phyloP scores from a whole-genome alignment of 1,140 invertebrate genomes.

The Chrysomallon squamiferum region DNA sequence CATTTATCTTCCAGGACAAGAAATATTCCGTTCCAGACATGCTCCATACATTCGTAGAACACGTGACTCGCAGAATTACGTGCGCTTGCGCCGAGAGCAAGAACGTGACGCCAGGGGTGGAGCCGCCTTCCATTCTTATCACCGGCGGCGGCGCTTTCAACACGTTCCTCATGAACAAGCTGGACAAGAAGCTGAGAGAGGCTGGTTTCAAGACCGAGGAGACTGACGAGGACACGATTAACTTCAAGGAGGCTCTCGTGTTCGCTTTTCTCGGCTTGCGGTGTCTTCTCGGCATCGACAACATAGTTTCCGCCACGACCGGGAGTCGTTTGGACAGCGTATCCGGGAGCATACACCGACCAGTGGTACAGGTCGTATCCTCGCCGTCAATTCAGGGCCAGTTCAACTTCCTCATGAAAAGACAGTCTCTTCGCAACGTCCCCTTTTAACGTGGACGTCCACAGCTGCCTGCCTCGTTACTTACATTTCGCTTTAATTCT shows the following conservation, averaged over 20 bases:
- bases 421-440: neutral
- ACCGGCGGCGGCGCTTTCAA: slow-evolving; percentile 57
- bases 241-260: slow-evolving; percentile 56
- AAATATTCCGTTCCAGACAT: slow-evolving; percentile 36
- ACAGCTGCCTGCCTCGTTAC: neutral
- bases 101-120: neutral
- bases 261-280: slow-evolving; percentile 56
- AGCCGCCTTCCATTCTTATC: slow-evolving; percentile 33
- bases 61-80: slow-evolving; percentile 39
- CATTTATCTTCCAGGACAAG: slow-evolving; percentile 27
- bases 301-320: slow-evolving; percentile 43
- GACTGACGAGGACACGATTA: slow-evolving; percentile 48
- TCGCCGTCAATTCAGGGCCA: neutral
- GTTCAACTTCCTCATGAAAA: neutral
- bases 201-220: slow-evolving; percentile 34
- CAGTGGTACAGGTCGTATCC: slow-evolving; percentile 2
- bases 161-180: slow-evolving; percentile 37
- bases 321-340: slow-evolving; percentile 41
- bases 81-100: slow-evolving; percentile 27
- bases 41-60: slow-evolving; percentile 47
- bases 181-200: slow-evolving; percentile 31
- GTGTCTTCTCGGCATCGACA: slow-evolving; percentile 46
- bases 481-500: neutral
- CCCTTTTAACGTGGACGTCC: too few species aligned
- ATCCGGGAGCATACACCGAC: slow-evolving; percentile 55